Evolutionary conservation across 2,113 vertebrate species (phyloP).

Genomic region (Brevimyrus niger): DNA sequence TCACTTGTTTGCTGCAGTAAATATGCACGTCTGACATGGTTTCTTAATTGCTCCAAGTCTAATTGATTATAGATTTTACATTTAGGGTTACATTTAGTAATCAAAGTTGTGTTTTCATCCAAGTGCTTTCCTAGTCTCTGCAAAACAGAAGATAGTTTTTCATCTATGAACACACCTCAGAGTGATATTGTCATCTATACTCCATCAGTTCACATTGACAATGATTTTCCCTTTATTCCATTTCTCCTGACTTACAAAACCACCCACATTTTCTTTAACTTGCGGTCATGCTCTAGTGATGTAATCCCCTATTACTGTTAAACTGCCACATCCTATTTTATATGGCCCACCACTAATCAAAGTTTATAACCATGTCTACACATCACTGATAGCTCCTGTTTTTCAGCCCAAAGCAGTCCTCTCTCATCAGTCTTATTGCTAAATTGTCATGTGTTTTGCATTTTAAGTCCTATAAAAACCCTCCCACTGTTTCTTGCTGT

Average conservation of each 20-base stretch:
- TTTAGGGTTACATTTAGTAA: background rate
- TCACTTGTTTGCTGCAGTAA: background rate
- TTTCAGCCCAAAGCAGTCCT: background rate
- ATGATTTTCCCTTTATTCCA: background rate
- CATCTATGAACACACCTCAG: background rate
- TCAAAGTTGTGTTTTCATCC: background rate
- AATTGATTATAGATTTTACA: background rate
- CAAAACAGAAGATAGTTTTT: background rate
- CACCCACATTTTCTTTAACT: background rate
- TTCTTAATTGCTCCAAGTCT: background rate
- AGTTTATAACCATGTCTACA: background rate
- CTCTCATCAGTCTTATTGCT: background rate
- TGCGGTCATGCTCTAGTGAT: background rate
- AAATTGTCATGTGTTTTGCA: background rate
- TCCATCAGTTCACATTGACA: background rate
- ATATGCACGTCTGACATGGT: background rate
- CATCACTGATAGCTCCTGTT: slow-evolving; percentile 3
- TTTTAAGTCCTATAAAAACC: background rate
- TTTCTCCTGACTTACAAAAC: background rate
- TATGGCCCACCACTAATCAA: background rate
- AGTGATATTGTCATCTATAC: background rate
- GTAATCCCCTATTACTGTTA: background rate
- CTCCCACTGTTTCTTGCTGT: background rate
- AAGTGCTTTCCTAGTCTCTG: background rate
- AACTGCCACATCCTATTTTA: background rate